Base-by-base conservation (phyloP, 2,797 vertebrate genomes). In the Silurus lanzhouensis region DNA sequence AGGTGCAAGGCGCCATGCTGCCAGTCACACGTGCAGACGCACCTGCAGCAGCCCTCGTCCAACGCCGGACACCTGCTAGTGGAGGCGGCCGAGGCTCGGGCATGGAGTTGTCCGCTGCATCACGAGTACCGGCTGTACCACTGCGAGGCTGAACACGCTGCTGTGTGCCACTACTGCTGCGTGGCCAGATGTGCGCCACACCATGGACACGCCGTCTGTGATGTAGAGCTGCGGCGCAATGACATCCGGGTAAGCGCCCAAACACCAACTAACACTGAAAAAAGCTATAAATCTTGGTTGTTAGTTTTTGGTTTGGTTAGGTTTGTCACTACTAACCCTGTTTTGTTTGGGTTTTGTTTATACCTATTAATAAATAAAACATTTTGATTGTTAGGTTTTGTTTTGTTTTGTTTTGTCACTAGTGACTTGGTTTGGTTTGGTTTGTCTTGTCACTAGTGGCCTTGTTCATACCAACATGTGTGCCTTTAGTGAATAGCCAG, bases 81-180 rank as follows among this genome's bases (percentile, higher is more conserved):
- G 94, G 98, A 99, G 93, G 98, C 97, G 0, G 97, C 98, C 92
- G 97, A 98, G 0, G 97, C 98, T 89, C 94, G 97, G 94, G 97
- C 98, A 90, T 99, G 98, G 98, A 99, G 97, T 92, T 99, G 98
- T 95, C 97, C 98, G 31, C 98, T 99, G 94, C 98, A 99, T 89
- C 98, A 99, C 89, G 97, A 98, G 93, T 99, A 99, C 95, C 94
- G 98, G 88, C 96, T 99, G 90, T 99, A 99, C 93, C 98, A 99
- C 96, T 99, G 98, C 91, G 98, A 99, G 92, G 97, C 97, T 72
- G 98, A 99, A 95, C 98, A 99, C 94, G 97, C 98, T 83, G 98
- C 98, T 0, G 97, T 99, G 91, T 99, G 98, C 94, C 98, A 99
- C 92, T 99, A 98, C 95, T 99, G 98, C 96, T 99, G 98, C 94